Evolutionary conservation across 2,888 invertebrate genomes (phyloP).

Genomic region (Apantesis nais): DNA sequence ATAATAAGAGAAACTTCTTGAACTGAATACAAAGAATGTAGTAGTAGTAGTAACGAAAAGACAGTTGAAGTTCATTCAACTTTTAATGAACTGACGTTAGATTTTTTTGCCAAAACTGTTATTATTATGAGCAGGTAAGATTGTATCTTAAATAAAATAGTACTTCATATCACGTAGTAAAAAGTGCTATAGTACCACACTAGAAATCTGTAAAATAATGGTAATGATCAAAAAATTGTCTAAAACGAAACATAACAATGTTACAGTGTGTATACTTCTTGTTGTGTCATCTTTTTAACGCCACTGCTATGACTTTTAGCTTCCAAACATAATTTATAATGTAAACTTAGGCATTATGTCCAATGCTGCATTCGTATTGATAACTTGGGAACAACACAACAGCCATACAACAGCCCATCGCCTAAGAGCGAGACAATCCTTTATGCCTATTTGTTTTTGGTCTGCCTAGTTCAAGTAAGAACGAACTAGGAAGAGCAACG

Average conservation of each 20-base stretch:
- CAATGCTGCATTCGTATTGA: background rate
- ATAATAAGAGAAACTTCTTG: constrained; percentile 78
- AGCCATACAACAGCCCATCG: background rate
- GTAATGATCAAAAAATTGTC: background rate
- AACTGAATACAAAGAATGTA: constrained; percentile 76
- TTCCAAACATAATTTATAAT: background rate
- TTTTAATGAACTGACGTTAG: constrained; percentile 42
- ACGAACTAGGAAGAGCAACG: background rate
- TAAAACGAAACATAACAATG: background rate
- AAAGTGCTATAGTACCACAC: background rate
- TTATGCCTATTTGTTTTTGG: background rate
- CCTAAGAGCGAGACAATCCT: background rate
- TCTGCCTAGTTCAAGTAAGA: background rate
- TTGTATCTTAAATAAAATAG: background rate
- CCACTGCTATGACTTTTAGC: background rate
- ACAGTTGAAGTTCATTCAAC: constrained; percentile 75
- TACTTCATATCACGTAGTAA: background rate
- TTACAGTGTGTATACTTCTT: background rate
- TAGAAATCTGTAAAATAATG: background rate
- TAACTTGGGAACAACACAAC: too few relatives aligned
- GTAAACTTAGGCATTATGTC: background rate
- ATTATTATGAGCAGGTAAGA: background rate
- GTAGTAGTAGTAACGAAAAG: constrained; percentile 65
- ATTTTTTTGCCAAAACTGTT: background rate
- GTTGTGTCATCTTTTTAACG: too few relatives aligned